These are phyloP conservation scores for Copidosoma floridanum DNA, from an alignment of 1,140 invertebrate genomes.

Conservation along the genomic window DNA sequence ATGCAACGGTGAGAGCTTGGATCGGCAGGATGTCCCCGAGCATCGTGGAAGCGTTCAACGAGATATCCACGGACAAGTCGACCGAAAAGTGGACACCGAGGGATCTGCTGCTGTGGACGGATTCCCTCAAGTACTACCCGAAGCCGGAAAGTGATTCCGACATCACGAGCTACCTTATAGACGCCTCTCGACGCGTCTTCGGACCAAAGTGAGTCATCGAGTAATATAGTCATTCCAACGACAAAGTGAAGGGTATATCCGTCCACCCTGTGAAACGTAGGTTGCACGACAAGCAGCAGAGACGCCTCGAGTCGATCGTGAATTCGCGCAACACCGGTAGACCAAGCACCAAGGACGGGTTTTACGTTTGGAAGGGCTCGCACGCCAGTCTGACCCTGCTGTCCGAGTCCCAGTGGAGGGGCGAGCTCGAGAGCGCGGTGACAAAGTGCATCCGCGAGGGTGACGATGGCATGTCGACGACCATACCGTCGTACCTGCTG, in stretches of 20 bases:
- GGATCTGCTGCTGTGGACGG: slow-evolving; percentile 45
- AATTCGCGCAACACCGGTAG: slow-evolving; percentile 30
- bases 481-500: slow-evolving; percentile 42
- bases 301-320: slow-evolving; percentile 42
- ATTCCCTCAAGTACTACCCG: slow-evolving; percentile 43
- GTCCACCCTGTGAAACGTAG: too few relatives aligned
- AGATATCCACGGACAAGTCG: slow-evolving; percentile 10
- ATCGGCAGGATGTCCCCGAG: slow-evolving; percentile 36
- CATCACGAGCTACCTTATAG: slow-evolving; percentile 38
- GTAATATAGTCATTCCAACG: background rate
- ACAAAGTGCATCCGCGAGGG: slow-evolving; percentile 47
- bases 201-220: slow-evolving; percentile 29
- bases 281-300: slow-evolving; percentile 37
- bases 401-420: slow-evolving; percentile 45
- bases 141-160: slow-evolving; percentile 34
- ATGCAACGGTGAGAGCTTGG: slow-evolving; percentile 37
- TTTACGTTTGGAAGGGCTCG: slow-evolving; percentile 45
- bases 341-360: slow-evolving; percentile 27
- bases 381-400: slow-evolving; percentile 33
- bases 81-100: slow-evolving; percentile 35
- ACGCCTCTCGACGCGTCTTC: slow-evolving; percentile 43
- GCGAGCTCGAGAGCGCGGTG: slow-evolving; percentile 43
- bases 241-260: too few relatives aligned
- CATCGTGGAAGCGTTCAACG: slow-evolving; percentile 37
- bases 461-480: slow-evolving; percentile 41